phyloP scores from a whole-genome alignment of 2,888 invertebrate species.

The Drosophila robusta region DNA sequence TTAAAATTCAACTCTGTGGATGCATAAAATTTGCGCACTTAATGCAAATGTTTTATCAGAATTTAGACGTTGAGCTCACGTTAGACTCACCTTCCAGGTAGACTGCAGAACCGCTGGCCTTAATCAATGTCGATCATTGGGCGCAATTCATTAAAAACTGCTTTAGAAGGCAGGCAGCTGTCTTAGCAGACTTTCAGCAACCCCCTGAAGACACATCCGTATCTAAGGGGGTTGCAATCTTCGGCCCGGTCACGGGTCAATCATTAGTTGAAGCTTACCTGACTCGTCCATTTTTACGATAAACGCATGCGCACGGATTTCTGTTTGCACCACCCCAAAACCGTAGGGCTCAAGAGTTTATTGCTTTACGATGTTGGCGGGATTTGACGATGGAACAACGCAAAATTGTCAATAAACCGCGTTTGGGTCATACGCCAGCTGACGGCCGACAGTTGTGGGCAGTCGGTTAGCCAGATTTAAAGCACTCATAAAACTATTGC shows the following conservation, averaged over 20 bases:
- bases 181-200: conserved; percentile 44
- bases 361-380: conserved; percentile 68
- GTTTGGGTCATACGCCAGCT: conserved; percentile 58
- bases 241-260: conserved; percentile 62
- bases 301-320: conserved; percentile 22
- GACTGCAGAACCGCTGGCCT: conserved; percentile 15
- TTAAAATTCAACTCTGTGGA: no score
- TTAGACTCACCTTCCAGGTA: not conserved
- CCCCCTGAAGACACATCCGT: conserved; percentile 43
- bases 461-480: conserved; percentile 56
- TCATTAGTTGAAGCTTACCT: conserved; percentile 70
- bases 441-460: conserved; percentile 48
- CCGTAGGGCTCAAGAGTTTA: conserved; percentile 36
- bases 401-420: conserved; percentile 59
- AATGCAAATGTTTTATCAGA: not conserved
- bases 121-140: conserved; percentile 54
- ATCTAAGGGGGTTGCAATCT: conserved; percentile 61
- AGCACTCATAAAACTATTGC: conserved; percentile 59
- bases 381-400: conserved; percentile 45
- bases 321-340: conserved; percentile 32
- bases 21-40: no score
- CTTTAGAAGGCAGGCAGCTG: conserved; percentile 61
- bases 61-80: no score
- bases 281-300: conserved; percentile 39
- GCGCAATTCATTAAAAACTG: conserved; percentile 65